phyloP scores from a whole-genome alignment of 2,113 vertebrate genomes.

The Cochlearius cochlearius region DNA sequence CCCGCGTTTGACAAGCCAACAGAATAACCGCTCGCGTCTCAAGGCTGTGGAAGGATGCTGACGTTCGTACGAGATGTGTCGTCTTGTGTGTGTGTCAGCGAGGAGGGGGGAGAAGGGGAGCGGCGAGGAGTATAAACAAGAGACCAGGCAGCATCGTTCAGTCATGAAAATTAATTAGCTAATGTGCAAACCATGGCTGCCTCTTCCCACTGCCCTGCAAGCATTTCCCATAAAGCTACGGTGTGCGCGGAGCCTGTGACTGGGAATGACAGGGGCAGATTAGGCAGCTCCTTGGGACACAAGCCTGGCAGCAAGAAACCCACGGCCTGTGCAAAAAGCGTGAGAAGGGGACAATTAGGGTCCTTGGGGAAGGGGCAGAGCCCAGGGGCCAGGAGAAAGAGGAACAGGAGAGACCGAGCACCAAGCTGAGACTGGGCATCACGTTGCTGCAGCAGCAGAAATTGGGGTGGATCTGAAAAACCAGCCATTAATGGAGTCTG shows the following conservation, averaged over 20 bases:
- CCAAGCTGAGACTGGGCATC: neutral
- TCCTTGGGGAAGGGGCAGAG: neutral
- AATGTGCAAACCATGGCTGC: conserved; percentile 50
- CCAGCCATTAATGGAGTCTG: neutral
- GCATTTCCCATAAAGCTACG: conserved; percentile 24
- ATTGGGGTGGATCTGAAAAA: neutral
- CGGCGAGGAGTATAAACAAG: conserved; percentile 38
- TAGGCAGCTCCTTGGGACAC: conserved; percentile 43
- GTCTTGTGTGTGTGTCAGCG: conserved; percentile 52
- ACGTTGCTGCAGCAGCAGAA: neutral
- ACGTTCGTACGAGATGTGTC: conserved; percentile 40
- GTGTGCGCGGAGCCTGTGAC: conserved; percentile 38
- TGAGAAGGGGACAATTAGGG: neutral
- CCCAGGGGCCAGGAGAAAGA: neutral
- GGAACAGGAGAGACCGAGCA: rapidly evolving
- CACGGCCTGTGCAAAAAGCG: neutral
- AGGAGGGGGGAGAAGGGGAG: conserved; percentile 23
- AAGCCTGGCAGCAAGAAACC: conserved; percentile 48
- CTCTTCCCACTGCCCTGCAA: conserved; percentile 51
- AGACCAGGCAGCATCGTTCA: conserved; percentile 50
- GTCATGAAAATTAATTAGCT: conserved; percentile 67
- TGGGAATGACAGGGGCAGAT: conserved; percentile 60
- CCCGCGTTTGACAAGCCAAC: conserved; percentile 58
- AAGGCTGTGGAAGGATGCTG: conserved; percentile 51
- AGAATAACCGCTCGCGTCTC: conserved; percentile 40